Evolutionary conservation across 30 jellyfish, hydroid and myxozoan species (phyloP).

Genomic region (Cassiopea andromeda): DNA sequence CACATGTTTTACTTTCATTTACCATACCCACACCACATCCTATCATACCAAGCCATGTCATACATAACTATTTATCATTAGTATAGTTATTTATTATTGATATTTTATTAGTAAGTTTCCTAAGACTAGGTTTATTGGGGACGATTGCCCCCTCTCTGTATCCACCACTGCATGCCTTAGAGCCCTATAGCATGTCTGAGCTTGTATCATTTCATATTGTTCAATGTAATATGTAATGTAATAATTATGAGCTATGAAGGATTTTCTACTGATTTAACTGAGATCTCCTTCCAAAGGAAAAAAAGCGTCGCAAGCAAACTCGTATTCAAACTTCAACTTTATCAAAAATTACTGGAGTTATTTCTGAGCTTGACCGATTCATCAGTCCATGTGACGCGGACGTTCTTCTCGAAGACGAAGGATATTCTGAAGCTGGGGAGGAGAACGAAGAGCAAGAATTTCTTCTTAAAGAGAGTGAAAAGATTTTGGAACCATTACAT

Average conservation of each 20-base stretch:
- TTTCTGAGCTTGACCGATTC: constrained; percentile 25
- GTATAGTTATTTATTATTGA: too few relatives aligned
- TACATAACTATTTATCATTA: too few relatives aligned
- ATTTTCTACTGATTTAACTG: neutral
- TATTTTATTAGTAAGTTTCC: too few relatives aligned
- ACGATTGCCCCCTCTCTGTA: too few relatives aligned
- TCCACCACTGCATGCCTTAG: too few relatives aligned
- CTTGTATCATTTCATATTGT: too few relatives aligned
- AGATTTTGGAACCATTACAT: neutral
- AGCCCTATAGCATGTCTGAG: too few relatives aligned
- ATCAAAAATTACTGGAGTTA: constrained; percentile 46
- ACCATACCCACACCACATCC: too few relatives aligned
- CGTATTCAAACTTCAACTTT: constrained; percentile 41
- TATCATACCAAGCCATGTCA: too few relatives aligned
- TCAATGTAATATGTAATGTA: neutral
- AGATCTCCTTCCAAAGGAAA: constrained; percentile 28
- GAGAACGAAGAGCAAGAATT: neutral
- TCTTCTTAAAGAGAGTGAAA: neutral
- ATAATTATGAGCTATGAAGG: neutral
- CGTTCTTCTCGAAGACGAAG: constrained; percentile 3
- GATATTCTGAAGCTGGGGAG: constrained; percentile 12
- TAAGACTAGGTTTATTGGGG: too few relatives aligned
- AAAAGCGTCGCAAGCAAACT: constrained; percentile 53
- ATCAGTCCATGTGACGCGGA: constrained; percentile 41
- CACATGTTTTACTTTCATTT: too few relatives aligned